Percentiles rank a stretch among this genome's conserved stretches.
Evolutionary conservation across 2,888 invertebrate genomes (phyloP).

Genomic region (Ypsolopha scabrella): DNA sequence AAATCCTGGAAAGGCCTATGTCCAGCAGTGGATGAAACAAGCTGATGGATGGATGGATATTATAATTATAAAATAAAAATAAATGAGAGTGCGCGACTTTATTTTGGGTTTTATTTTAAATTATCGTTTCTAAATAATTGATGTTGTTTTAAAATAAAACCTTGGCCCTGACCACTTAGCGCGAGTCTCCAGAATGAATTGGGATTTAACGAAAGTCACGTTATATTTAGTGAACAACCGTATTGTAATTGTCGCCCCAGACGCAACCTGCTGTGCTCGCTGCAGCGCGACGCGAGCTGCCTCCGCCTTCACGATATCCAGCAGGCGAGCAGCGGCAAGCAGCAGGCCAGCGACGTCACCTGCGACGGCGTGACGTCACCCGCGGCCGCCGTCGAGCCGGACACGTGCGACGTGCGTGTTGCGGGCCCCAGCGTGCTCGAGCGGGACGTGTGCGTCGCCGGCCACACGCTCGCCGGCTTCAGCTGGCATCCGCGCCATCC

Average conservation of each 20-base stretch:
- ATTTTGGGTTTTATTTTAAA: no score
- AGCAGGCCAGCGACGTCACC: not conserved
- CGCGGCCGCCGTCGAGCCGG: constrained; percentile 29
- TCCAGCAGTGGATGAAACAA: no score
- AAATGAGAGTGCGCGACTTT: no score
- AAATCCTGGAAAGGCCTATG: no score
- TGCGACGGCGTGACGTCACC: constrained; percentile 11
- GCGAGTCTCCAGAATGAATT: no score
- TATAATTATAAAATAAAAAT: no score
- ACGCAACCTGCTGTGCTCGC: constrained; percentile 82
- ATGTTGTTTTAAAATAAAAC: no score
- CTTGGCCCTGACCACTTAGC: no score
- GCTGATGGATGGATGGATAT: no score
- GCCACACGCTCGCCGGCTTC: constrained; percentile 75
- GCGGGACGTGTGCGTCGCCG: constrained; percentile 43
- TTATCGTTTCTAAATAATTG: no score
- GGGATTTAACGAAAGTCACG: no score
- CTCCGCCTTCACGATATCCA: constrained; percentile 89
- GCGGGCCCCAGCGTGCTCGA: constrained; percentile 32
- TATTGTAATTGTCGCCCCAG: constrained; percentile 18
- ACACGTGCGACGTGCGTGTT: constrained; percentile 28
- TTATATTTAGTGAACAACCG: no score
- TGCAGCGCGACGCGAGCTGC: constrained; percentile 82
- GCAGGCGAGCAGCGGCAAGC: constrained; percentile 25
- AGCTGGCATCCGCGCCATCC: constrained; percentile 90